Evolutionary conservation across 2,113 vertebrate genomes (phyloP).

Genomic region (Riparia riparia): DNA sequence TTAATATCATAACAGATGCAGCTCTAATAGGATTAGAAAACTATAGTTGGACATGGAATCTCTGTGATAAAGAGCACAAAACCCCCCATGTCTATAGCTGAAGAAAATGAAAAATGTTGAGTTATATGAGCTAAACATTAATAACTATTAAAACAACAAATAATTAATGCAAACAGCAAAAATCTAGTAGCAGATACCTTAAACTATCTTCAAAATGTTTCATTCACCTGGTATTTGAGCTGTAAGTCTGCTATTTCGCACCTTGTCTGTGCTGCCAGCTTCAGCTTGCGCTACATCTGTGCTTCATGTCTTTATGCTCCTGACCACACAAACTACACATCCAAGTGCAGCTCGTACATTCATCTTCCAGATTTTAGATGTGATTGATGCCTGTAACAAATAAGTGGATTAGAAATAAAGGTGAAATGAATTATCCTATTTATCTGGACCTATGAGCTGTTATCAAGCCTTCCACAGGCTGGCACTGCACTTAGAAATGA

Average conservation of each 20-base stretch:
- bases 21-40: constrained; percentile 44
- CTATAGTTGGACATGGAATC: background rate
- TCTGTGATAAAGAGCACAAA: background rate
- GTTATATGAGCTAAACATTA: background rate
- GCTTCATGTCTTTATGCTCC: background rate
- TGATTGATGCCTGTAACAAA: background rate
- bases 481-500: background rate
- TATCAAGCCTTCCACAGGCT: background rate
- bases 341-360: background rate
- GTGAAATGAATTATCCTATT: constrained; percentile 20
- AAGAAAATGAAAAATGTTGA: constrained; percentile 6
- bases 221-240: background rate
- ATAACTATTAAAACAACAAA: background rate
- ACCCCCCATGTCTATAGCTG: background rate
- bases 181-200: background rate
- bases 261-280: background rate
- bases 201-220: background rate
- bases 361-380: background rate
- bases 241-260: constrained; percentile 21
- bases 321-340: background rate
- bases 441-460: background rate
- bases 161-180: background rate
- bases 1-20: constrained; percentile 43
- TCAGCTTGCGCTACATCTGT: background rate
- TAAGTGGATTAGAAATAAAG: constrained; percentile 1